Conservation (phyloP, 2,888 invertebrate species). For the Macaria notata region DNA sequence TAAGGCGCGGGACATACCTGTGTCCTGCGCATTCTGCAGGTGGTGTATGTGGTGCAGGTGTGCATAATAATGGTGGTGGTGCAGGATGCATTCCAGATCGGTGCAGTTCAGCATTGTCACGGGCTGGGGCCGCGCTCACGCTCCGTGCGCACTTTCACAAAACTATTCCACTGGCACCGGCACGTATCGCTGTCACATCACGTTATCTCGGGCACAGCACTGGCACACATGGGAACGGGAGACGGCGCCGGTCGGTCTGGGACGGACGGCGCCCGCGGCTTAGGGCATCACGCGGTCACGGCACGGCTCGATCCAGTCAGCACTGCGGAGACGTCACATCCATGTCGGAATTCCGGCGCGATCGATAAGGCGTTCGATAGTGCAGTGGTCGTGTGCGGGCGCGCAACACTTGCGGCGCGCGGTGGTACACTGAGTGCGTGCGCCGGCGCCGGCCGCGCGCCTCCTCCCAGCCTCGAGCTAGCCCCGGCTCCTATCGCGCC, state of each 20-base stretch:
- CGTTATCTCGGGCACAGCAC: constrained; percentile 69
- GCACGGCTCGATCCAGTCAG: constrained; percentile 48
- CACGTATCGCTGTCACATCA: constrained; percentile 78
- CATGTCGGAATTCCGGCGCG: constrained; percentile 58
- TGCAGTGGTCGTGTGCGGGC: constrained; percentile 66
- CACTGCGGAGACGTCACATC: constrained; percentile 55
- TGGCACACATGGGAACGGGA: constrained; percentile 52
- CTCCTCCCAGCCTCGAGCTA: constrained; percentile 73
- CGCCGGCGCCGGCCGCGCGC: constrained; percentile 51
- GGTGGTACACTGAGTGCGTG: constrained; percentile 71
- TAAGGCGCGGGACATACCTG: constrained; percentile 68
- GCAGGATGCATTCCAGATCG: constrained; percentile 89
- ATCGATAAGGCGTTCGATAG: constrained; percentile 63
- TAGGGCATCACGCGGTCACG: constrained; percentile 51
- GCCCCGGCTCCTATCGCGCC: constrained; percentile 65
- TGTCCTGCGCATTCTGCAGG: constrained; percentile 85
- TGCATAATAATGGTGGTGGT: constrained; percentile 88
- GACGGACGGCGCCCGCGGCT: constrained; percentile 46
- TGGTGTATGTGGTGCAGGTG: constrained; percentile 88
- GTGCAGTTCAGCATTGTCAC: constrained; percentile 88
- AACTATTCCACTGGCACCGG: constrained; percentile 77
- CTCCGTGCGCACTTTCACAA: constrained; percentile 79
- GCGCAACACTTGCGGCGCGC: constrained; percentile 76
- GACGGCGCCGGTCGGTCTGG: constrained; percentile 68
- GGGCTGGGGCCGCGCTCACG: constrained; percentile 69